Percentiles rank a stretch among this genome's conserved stretches.
These are phyloP conservation scores for Prorops nasuta DNA, from an alignment of 1,140 invertebrate genomes.

Conservation along the genomic window DNA sequence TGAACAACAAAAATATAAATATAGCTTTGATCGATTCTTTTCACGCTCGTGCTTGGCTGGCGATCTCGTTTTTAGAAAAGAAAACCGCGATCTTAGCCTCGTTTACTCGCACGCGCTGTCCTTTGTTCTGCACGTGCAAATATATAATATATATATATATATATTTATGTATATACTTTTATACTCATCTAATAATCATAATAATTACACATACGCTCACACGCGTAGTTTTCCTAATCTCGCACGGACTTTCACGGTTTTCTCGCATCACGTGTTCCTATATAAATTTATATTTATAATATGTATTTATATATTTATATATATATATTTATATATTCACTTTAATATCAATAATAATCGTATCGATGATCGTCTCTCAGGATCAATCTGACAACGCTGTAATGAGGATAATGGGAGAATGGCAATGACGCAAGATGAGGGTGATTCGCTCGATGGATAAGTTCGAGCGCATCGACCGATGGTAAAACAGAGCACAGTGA, in stretches of 20 bases:
- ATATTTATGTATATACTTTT: conserved; percentile 28
- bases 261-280: conserved; percentile 26
- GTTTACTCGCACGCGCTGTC: neutral
- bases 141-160: conserved; percentile 7
- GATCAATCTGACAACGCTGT: too few relatives aligned
- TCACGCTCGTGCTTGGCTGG: neutral
- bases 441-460: conserved; percentile 10
- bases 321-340: conserved; percentile 18
- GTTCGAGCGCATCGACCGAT: too few relatives aligned
- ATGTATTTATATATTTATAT: conserved; percentile 30
- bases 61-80: conserved; percentile 2
- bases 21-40: too few relatives aligned
- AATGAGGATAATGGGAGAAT: conserved; percentile 22
- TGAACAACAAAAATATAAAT: too few relatives aligned
- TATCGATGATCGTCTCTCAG: conserved; percentile 10
- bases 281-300: conserved; percentile 44
- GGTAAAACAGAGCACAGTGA: too few relatives aligned
- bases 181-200: conserved; percentile 26
- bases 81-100: neutral
- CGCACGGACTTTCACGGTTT: conserved; percentile 18
- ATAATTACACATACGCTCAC: conserved; percentile 26
- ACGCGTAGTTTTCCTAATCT: conserved; percentile 12
- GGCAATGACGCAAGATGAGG: conserved; percentile 15
- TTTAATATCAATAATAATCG: conserved; percentile 7
- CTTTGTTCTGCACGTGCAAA: neutral